These are phyloP conservation scores for Spinus pinus DNA, from an alignment of 2,797 vertebrate species.

Conservation along the genomic window DNA sequence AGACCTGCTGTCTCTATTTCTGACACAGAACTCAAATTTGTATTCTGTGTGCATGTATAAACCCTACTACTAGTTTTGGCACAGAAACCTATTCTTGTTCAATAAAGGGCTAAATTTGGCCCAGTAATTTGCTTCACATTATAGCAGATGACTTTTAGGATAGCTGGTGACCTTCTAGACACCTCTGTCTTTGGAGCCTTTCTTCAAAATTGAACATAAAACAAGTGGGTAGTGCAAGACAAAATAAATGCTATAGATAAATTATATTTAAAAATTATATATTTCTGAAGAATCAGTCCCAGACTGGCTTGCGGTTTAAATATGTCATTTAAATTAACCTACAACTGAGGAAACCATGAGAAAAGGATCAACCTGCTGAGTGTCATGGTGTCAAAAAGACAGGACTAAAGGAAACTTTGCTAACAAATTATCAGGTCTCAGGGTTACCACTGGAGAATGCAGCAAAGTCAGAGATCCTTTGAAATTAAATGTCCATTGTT, in stretches of 20 bases:
- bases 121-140: background rate
- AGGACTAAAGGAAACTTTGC: background rate
- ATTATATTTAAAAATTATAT: background rate
- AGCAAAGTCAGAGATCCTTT: background rate
- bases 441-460: background rate
- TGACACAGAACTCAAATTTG: background rate
- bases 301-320: background rate
- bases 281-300: background rate
- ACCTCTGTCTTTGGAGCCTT: background rate
- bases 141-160: background rate
- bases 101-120: background rate
- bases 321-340: background rate
- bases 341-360: background rate
- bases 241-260: background rate
- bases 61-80: background rate
- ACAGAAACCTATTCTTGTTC: background rate
- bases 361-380: background rate
- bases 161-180: background rate
- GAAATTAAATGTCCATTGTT: background rate
- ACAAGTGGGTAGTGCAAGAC: background rate
- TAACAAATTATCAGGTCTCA: constrained; percentile 2
- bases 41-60: background rate
- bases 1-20: background rate
- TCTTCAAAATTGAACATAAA: background rate
- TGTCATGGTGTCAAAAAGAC: background rate